Conservation (phyloP, 2,113 vertebrate genomes). For the Machaerirhynchus nigripectus region DNA sequence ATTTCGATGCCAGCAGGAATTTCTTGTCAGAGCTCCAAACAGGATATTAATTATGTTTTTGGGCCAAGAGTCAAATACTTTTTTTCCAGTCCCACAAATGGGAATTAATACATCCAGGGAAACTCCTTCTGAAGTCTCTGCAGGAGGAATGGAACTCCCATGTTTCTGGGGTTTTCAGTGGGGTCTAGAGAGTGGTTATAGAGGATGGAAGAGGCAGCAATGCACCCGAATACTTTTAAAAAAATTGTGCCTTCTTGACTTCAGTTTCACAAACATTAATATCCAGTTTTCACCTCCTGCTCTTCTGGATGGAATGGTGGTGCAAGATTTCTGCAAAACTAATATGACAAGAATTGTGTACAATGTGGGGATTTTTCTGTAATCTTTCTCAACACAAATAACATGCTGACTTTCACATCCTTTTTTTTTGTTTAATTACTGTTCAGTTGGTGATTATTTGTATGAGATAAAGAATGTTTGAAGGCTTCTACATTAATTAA, state of each 20-base stretch:
- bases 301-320: not conserved
- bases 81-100: not conserved
- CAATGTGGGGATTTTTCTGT: not conserved
- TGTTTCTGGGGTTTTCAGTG: not conserved
- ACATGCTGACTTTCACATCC: not conserved
- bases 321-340: not conserved
- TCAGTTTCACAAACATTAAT: not conserved
- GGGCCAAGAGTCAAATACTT: not conserved
- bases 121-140: not conserved
- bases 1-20: not conserved
- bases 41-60: not conserved
- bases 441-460: constrained; percentile 48
- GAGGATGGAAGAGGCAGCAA: not conserved
- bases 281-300: not conserved
- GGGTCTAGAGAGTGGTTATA: not conserved
- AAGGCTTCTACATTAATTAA: constrained; percentile 59
- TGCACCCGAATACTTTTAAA: not conserved
- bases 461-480: constrained; percentile 43
- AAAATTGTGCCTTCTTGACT: not conserved
- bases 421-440: constrained; percentile 17
- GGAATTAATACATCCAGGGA: not conserved
- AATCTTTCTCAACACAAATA: not conserved
- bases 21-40: not conserved
- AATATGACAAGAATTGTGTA: not conserved
- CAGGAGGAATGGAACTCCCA: not conserved